These are phyloP conservation scores for Calameuta pallipes DNA, from an alignment of 2,888 invertebrate species.

Conservation along the genomic window DNA sequence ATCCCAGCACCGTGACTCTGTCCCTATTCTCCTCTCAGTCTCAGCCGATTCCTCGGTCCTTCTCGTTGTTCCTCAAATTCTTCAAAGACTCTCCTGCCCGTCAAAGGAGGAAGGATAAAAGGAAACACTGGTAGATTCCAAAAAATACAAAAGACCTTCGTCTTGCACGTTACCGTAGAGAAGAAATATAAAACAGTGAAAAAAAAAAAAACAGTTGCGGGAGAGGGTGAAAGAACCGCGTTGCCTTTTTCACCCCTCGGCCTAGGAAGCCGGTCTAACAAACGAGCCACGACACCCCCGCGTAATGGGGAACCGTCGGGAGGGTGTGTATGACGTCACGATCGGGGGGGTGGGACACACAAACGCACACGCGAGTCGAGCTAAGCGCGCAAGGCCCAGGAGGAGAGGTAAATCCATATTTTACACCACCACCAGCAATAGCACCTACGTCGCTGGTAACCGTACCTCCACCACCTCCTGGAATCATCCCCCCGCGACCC, in stretches of 20 bases:
- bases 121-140: too few relatives aligned
- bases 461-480: slow-evolving; percentile 17
- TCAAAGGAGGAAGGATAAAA: too few relatives aligned
- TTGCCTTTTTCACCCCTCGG: slow-evolving; percentile 29
- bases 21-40: background rate
- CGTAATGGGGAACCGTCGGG: slow-evolving; percentile 49
- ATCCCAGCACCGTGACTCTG: too few relatives aligned
- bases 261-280: slow-evolving; percentile 52
- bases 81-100: too few relatives aligned
- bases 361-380: slow-evolving; percentile 28
- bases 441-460: background rate
- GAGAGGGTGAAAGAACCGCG: background rate
- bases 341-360: slow-evolving; percentile 23
- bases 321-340: slow-evolving; percentile 52
- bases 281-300: slow-evolving; percentile 59
- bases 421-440: slow-evolving; percentile 52
- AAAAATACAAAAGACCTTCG: slow-evolving; percentile 11
- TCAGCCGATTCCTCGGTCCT: slow-evolving; percentile 2
- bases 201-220: slow-evolving; percentile 39
- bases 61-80: background rate
- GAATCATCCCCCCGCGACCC: slow-evolving; percentile 26
- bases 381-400: slow-evolving; percentile 52
- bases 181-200: slow-evolving; percentile 50
- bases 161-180: slow-evolving; percentile 24
- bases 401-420: slow-evolving; percentile 66